Evolutionary conservation across 2,113 vertebrate genomes (phyloP), one percentile per base, ranked within the genome.

Genomic region (Callionymus lyra): DNA sequence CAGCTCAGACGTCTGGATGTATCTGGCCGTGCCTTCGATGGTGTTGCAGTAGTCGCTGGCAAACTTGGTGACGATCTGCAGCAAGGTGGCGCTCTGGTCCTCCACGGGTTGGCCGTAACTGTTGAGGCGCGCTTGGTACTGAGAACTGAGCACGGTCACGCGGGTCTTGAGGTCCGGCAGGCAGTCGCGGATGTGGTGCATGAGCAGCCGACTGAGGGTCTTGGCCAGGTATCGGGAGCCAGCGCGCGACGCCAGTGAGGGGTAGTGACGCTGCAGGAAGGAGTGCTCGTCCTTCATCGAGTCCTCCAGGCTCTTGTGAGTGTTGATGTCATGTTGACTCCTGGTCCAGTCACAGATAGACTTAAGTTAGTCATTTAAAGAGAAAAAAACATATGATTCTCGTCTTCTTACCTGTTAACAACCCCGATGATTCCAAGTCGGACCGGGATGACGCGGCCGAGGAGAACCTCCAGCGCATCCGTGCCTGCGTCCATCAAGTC

Each of bases 401-500:
- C 17, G 27, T 10, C 4, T 34, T 31, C 84, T 38, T 45, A 89
- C 88, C 87, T 83, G 81, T 89, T 89, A 32, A 89, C 85, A 38
- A 89, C 87, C 0, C 88, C 88, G 1, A 89, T 82, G 35, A 89
- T 89, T 18, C 88, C 88, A 6, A 89, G 82, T 38, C 72, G 81
- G 61, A 89, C 77, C 1, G 87, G 86, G 62, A 89, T 87, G 63
- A 89, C 82, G 12, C 86, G 80, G 13, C 88, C 87, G 52, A 87
- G 63, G 44, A 89, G 79, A n/a, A 88, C 84, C 51, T 89, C 88
- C 49, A 87, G 59, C 2, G 87, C 87, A 33, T 89, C 86, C 0
- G 86, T 89, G 13, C 87, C 87, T 1, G 86, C 84, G 21, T 89
- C 88, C 88, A 89, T 89, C 68, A 89, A 62, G 63, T 88, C 88